Conservation (phyloP, 2,888 invertebrate species). For the Osmoderma eremita region DNA sequence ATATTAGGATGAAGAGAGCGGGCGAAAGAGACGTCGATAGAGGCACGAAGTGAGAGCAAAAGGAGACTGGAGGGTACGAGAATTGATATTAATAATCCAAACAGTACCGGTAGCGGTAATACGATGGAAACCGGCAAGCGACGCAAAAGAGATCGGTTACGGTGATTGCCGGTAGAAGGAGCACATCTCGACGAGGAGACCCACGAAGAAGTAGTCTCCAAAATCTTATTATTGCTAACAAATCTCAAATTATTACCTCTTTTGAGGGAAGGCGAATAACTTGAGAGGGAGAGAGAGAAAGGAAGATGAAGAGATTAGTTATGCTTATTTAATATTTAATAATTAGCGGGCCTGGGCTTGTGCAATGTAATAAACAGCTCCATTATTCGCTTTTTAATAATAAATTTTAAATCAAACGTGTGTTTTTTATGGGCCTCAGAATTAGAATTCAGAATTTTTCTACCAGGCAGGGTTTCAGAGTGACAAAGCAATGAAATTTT, state of each 20-base stretch:
- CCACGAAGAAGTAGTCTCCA: constrained; percentile 9
- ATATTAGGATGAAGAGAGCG: constrained; percentile 51
- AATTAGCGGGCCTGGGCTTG: neutral
- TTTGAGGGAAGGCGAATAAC: neutral
- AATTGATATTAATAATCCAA: constrained; percentile 61
- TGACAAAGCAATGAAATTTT: no score
- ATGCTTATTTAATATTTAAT: constrained; percentile 29
- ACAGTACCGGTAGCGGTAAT: constrained; percentile 30
- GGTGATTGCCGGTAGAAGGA: constrained; percentile 10
- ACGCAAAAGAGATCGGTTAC: constrained; percentile 31
- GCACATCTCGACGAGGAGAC: constrained; percentile 13
- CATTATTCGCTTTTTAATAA: neutral
- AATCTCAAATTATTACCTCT: constrained; percentile 27
- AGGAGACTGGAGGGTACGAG: constrained; percentile 54
- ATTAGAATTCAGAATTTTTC: no score
- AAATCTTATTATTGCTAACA: constrained; percentile 23
- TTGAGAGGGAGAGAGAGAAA: neutral
- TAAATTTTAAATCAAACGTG: no score
- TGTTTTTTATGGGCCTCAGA: no score
- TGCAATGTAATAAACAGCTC: constrained; percentile 4
- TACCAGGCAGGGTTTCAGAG: no score
- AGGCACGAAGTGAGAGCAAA: constrained; percentile 8
- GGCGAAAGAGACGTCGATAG: constrained; percentile 24
- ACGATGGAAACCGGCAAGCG: constrained; percentile 30
- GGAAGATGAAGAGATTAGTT: constrained; percentile 11